phyloP scores from a whole-genome alignment of 64 coral and sea anemone genomes.

The Platygyra sinensis region DNA sequence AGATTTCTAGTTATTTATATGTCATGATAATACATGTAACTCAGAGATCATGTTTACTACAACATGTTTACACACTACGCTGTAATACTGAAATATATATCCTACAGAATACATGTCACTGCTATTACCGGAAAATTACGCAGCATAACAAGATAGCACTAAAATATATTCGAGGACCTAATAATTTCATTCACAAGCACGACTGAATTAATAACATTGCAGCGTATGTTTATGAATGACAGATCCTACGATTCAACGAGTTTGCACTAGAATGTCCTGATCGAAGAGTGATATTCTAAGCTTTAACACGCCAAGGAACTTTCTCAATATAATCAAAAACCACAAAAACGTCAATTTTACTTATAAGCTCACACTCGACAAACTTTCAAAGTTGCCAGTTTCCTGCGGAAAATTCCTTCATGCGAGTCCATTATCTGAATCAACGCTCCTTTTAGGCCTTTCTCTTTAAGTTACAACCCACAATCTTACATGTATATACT shows the following conservation, averaged over 20 bases:
- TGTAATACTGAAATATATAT: no score
- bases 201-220: no score
- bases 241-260: background rate
- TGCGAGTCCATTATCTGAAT: background rate
- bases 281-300: background rate
- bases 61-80: no score
- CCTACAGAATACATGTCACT: no score
- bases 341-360: conserved; percentile 30
- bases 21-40: no score
- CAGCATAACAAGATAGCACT: no score
- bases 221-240: background rate
- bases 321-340: conserved; percentile 12
- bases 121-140: no score
- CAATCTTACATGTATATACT: background rate
- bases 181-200: background rate
- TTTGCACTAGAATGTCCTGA: conserved; percentile 1
- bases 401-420: background rate
- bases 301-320: background rate
- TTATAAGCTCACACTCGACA: background rate
- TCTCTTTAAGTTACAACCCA: no score
- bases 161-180: no score
- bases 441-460: background rate
- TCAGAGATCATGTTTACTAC: no score
- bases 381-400: background rate
- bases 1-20: no score